A percentile compares a stretch with the other conserved stretches of the same genome.
phyloP scores from a whole-genome alignment of 2,888 invertebrate species.

The Zygothrica quintamaculata region DNA sequence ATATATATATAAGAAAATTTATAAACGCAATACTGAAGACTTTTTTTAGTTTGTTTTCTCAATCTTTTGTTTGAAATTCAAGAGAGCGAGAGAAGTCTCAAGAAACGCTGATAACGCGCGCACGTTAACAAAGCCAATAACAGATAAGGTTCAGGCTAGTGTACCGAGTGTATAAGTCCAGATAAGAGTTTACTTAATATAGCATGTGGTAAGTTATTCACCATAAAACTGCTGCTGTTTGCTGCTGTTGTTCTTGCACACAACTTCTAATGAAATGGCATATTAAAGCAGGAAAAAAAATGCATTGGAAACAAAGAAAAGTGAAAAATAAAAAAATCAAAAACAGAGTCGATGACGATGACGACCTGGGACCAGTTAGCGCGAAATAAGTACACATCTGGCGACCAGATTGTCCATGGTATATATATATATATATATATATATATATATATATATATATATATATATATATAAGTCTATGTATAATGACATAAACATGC shows the following conservation, averaged over 20 bases:
- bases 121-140: constrained; percentile 53
- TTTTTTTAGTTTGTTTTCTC: constrained; percentile 74
- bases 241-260: constrained; percentile 15
- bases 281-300: constrained; percentile 27
- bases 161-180: constrained; percentile 8
- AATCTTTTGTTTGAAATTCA: constrained; percentile 70
- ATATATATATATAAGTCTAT: neutral
- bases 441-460: constrained; percentile 9
- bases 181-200: constrained; percentile 36
- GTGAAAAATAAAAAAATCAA: constrained; percentile 53
- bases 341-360: constrained; percentile 38
- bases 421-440: neutral
- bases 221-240: constrained; percentile 18
- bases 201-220: constrained; percentile 30
- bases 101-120: constrained; percentile 54
- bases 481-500: constrained; percentile 2
- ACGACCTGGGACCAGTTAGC: constrained; percentile 61
- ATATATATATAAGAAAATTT: constrained; percentile 15
- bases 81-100: constrained; percentile 19
- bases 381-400: constrained; percentile 65
- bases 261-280: constrained; percentile 62
- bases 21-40: constrained; percentile 22
- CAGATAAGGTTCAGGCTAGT: constrained; percentile 62
- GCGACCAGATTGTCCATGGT: constrained; percentile 59
- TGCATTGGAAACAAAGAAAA: constrained; percentile 53